phyloP scores from a whole-genome alignment of 2,888 invertebrate species.

The Liposcelis brunnea region DNA sequence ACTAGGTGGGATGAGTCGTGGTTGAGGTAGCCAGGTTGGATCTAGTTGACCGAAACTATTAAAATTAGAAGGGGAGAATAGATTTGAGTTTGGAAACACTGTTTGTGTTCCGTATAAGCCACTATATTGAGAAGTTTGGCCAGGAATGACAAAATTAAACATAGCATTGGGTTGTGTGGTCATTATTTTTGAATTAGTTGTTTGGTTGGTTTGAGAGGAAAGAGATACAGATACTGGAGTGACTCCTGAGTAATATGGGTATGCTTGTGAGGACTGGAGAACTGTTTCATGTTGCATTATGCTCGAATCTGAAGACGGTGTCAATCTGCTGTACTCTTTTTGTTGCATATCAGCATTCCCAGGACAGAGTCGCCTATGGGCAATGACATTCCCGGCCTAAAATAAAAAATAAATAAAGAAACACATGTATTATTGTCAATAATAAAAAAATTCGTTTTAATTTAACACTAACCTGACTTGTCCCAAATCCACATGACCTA shows the following conservation, averaged over 20 bases:
- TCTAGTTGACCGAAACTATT: slow-evolving; percentile 8
- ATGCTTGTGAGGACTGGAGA: not conserved
- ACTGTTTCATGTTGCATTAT: not conserved
- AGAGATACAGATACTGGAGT: not conserved
- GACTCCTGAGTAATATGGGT: not conserved
- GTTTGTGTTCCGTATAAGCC: slow-evolving; percentile 10
- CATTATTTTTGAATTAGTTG: slow-evolving; percentile 5
- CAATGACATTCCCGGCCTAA: not conserved
- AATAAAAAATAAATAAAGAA: not conserved
- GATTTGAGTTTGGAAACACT: slow-evolving; percentile 7
- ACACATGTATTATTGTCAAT: not conserved
- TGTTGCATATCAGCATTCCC: not conserved
- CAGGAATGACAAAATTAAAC: slow-evolving; percentile 7
- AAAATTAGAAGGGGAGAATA: slow-evolving; percentile 9
- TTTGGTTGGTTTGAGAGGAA: too few relatives aligned
- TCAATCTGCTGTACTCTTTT: not conserved
- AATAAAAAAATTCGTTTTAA: not conserved
- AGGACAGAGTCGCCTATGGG: not conserved
- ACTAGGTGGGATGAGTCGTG: not conserved
- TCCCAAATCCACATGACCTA: not conserved
- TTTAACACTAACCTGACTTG: not conserved
- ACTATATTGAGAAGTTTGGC: slow-evolving; percentile 10
- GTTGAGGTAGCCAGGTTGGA: slow-evolving; percentile 4
- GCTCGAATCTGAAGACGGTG: not conserved
- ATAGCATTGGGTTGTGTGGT: slow-evolving; percentile 8